Percentiles rank a stretch among this genome's conserved stretches.
Evolutionary conservation across 2,113 vertebrate genomes (phyloP).

Genomic region (Desmodus rotundus): DNA sequence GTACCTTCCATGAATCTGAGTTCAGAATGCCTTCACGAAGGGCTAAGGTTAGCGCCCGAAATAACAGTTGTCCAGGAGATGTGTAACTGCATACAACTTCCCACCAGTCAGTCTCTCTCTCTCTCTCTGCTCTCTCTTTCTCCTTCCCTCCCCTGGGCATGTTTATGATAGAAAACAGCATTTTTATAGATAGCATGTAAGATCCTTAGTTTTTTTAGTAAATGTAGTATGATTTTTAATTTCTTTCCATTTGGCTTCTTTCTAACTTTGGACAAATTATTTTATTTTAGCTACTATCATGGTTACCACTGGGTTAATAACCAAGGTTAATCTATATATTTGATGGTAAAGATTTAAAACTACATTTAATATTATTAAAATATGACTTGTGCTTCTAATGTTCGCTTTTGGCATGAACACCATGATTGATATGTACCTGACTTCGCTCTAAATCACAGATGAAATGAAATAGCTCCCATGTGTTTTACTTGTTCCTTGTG

Average conservation of each 20-base stretch:
- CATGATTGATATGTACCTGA: conserved; percentile 56
- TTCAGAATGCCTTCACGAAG: background rate
- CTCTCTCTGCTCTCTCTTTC: background rate
- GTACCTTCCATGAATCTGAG: background rate
- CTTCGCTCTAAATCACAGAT: conserved; percentile 60
- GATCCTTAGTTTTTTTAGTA: background rate
- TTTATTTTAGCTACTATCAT: conserved; percentile 15
- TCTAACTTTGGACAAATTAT: background rate
- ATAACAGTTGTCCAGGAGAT: background rate
- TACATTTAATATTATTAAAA: conserved; percentile 68
- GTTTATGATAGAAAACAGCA: background rate
- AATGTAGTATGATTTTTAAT: background rate
- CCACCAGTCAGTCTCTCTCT: background rate
- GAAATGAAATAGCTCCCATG: conserved; percentile 45
- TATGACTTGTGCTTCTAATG: conserved; percentile 61
- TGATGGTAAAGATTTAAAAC: conserved; percentile 61
- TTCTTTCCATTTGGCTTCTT: background rate
- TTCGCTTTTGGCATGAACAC: conserved; percentile 36
- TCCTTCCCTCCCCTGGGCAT: background rate
- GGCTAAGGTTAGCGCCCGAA: background rate
- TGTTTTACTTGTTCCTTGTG: conserved; percentile 45
- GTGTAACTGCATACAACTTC: background rate
- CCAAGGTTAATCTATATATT: conserved; percentile 69
- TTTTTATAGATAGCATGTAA: background rate
- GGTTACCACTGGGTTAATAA: conserved; percentile 38